Evolutionary conservation across 2,888 invertebrate genomes (phyloP).

Genomic region (Artemia sp.): DNA sequence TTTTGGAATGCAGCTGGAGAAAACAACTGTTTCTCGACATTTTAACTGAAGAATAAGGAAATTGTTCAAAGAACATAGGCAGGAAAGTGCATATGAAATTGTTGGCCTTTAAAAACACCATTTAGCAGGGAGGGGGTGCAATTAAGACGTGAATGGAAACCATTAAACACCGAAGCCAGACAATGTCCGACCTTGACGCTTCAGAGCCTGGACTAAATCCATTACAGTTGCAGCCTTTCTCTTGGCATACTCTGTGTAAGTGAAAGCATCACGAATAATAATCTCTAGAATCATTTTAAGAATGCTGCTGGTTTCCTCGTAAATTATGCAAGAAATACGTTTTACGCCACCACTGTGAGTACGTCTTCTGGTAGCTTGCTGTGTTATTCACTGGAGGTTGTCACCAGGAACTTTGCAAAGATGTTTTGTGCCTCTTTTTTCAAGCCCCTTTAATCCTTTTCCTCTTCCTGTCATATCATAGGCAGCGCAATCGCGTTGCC

Average conservation of each 20-base stretch:
- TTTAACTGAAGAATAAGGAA: too few relatives aligned
- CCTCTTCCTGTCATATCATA: slow-evolving; percentile 26
- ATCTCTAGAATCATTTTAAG: slow-evolving; percentile 49
- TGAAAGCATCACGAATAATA: slow-evolving; percentile 54
- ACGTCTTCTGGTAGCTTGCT: slow-evolving; percentile 34
- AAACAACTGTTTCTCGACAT: too few relatives aligned
- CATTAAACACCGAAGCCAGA: slow-evolving; percentile 55
- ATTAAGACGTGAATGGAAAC: neutral
- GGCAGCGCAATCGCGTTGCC: too few relatives aligned
- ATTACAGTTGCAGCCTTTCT: slow-evolving; percentile 72
- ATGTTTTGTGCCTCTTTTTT: slow-evolving; percentile 39
- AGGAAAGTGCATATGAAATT: neutral
- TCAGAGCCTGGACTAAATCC: slow-evolving; percentile 73
- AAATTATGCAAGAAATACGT: slow-evolving; percentile 53
- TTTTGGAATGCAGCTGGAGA: too few relatives aligned
- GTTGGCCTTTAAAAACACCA: slow-evolving; percentile 22
- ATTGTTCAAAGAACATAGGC: too few relatives aligned
- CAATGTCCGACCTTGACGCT: slow-evolving; percentile 59
- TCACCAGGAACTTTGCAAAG: slow-evolving; percentile 33
- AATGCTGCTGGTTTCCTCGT: slow-evolving; percentile 63
- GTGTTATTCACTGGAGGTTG: slow-evolving; percentile 36
- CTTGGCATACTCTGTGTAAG: slow-evolving; percentile 71
- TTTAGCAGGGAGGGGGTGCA: neutral
- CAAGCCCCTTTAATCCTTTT: slow-evolving; percentile 36
- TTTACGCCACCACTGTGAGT: slow-evolving; percentile 39